Percentiles rank a stretch among this genome's conserved stretches.
Evolutionary conservation across 2,113 vertebrate genomes (phyloP).

Genomic region (Dromiciops gliroides): DNA sequence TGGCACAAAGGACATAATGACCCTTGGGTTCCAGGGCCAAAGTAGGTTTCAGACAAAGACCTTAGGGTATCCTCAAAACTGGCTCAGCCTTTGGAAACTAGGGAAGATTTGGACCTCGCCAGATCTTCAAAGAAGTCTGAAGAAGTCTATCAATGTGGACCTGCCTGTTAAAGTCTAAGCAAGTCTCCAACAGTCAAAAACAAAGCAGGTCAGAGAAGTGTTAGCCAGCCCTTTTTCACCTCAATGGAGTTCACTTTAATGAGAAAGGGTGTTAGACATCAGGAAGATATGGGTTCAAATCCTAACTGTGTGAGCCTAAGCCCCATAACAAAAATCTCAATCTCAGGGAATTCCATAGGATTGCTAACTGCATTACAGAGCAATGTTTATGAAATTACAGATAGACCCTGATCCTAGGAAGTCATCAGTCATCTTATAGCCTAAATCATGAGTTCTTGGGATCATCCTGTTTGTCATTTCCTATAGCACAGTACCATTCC

Average conservation of each 20-base stretch:
- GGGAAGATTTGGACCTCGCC: too few relatives aligned
- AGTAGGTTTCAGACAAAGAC: background rate
- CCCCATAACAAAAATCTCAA: background rate
- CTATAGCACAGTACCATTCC: too few relatives aligned
- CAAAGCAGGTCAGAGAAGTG: background rate
- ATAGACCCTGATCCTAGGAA: background rate
- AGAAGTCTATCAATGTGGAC: background rate
- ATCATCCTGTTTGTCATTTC: too few relatives aligned
- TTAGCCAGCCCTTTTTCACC: background rate
- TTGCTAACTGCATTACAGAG: background rate
- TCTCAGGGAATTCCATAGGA: background rate
- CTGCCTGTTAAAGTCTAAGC: background rate
- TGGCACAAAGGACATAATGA: background rate
- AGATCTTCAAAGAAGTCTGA: background rate
- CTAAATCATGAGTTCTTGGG: too few relatives aligned
- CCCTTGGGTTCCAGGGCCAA: background rate
- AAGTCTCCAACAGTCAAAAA: background rate
- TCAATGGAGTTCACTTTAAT: background rate
- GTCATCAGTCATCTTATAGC: background rate
- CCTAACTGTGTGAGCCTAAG: too few relatives aligned
- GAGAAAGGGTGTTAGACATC: background rate
- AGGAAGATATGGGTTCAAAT: background rate
- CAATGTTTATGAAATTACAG: background rate
- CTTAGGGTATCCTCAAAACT: background rate
- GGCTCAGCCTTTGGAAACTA: background rate